Percentiles rank a stretch among this genome's conserved stretches.
phyloP scores from a whole-genome alignment of 2,888 invertebrate species.

The Dendrolimus houi region DNA sequence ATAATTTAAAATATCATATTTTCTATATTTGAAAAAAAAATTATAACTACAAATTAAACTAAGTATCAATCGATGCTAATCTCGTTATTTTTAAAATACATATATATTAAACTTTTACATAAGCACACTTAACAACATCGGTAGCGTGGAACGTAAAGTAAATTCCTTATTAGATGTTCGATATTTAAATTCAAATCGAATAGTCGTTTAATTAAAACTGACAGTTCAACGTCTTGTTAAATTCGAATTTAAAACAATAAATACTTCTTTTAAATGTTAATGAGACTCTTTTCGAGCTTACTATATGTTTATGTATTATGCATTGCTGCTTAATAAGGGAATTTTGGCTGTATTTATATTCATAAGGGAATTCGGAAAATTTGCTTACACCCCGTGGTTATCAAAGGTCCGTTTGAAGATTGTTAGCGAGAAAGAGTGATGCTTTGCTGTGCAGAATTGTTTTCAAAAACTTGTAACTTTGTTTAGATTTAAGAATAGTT shows the following conservation, averaged over 20 bases:
- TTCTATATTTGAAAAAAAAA: too few relatives aligned
- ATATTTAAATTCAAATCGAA: constrained; percentile 27
- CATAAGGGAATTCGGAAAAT: neutral
- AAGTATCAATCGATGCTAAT: too few relatives aligned
- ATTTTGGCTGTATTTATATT: neutral
- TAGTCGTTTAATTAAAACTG: constrained; percentile 35
- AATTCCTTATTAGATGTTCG: constrained; percentile 23
- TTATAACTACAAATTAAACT: too few relatives aligned
- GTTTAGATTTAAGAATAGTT: too few relatives aligned
- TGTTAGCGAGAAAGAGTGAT: too few relatives aligned
- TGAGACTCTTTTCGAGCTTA: neutral
- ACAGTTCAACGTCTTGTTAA: constrained; percentile 31
- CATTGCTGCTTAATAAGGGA: neutral
- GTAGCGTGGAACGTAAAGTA: constrained; percentile 34
- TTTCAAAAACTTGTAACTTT: too few relatives aligned
- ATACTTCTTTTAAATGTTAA: neutral
- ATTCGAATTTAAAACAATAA: neutral
- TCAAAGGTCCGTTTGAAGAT: too few relatives aligned
- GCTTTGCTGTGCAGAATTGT: too few relatives aligned
- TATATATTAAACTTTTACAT: too few relatives aligned
- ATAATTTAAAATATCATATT: too few relatives aligned
- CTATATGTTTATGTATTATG: neutral
- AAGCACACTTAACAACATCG: constrained; percentile 5
- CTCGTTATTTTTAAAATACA: too few relatives aligned
- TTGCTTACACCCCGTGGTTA: neutral